A percentile compares a stretch with the other conserved stretches of the same genome.
Conservation (phyloP, 2,113 vertebrate genomes). For the Corydoras sp. region DNA sequence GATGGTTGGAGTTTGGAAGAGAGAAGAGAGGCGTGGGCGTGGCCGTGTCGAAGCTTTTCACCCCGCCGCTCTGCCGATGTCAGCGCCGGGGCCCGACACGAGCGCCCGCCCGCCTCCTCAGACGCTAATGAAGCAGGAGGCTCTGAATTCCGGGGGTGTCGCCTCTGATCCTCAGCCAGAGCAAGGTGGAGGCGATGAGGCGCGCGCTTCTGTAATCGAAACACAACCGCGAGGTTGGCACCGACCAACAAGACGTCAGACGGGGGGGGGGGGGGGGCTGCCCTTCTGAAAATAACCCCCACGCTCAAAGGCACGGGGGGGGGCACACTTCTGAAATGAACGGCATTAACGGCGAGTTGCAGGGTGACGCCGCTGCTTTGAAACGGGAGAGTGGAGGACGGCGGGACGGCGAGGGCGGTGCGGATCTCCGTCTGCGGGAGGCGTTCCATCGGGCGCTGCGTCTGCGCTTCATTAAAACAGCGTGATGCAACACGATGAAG, state of each 20-base stretch:
- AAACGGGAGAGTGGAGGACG: not conserved
- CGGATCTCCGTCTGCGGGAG: conserved; percentile 10
- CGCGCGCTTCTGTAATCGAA: conserved; percentile 29
- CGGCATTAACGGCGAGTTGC: conserved; percentile 3
- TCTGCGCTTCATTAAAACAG: not conserved
- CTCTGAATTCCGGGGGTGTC: conserved; percentile 8
- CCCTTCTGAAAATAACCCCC: conserved; percentile 5
- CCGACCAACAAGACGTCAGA: conserved; percentile 15
- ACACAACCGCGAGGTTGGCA: conserved; percentile 18
- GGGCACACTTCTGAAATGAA: conserved; percentile 9
- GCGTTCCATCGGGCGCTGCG: conserved; percentile 19
- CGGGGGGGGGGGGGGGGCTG: not conserved
- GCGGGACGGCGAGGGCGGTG: conserved; percentile 12
- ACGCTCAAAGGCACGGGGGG: not conserved
- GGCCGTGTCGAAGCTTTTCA: conserved; percentile 18
- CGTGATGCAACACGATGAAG: conserved; percentile 23
- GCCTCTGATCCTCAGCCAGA: conserved; percentile 25
- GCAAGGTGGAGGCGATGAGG: conserved; percentile 19
- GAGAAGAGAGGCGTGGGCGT: not conserved
- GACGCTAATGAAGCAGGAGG: conserved; percentile 33
- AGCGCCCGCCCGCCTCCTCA: conserved; percentile 5
- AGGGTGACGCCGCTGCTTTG: no score
- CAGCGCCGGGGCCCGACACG: conserved; percentile 20
- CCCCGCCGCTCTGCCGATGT: conserved; percentile 25
- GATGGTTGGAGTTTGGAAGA: conserved; percentile 11